Percentiles rank a stretch among this genome's conserved stretches.
Evolutionary conservation across 2,888 invertebrate genomes (phyloP).

Genomic region (Orchesellides sinensis): DNA sequence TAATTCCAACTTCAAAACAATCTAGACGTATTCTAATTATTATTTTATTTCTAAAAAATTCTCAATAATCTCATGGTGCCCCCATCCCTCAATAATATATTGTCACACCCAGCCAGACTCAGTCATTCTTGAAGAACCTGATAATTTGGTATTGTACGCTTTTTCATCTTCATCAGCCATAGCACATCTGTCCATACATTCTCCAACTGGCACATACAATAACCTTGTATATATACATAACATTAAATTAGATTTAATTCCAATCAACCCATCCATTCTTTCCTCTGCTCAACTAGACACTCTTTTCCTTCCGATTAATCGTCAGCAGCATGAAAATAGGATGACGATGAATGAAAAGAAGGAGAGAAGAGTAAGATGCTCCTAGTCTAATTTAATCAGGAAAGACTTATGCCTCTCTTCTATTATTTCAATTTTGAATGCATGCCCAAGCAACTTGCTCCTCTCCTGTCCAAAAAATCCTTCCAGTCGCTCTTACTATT

Average conservation of each 20-base stretch:
- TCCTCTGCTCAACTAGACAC: neutral
- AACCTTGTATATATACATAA: too few species aligned
- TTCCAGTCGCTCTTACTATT: neutral
- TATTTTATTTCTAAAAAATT: too few species aligned
- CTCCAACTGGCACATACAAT: neutral
- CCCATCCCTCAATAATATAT: neutral
- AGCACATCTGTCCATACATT: neutral
- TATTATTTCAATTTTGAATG: conserved; percentile 32
- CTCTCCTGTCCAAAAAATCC: neutral
- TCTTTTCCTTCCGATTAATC: conserved; percentile 10
- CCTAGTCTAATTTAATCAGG: conserved; percentile 32
- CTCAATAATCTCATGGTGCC: neutral
- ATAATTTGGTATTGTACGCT: neutral
- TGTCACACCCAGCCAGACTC: neutral
- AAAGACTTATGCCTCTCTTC: conserved; percentile 21
- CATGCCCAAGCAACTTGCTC: conserved; percentile 16
- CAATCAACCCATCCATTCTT: conserved; percentile 27
- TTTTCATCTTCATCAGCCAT: too few species aligned
- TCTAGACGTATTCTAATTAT: too few species aligned
- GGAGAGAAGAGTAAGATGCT: neutral
- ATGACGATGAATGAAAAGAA: neutral
- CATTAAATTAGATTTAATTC: conserved; percentile 37
- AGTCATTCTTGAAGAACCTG: neutral
- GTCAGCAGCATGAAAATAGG: too few species aligned
- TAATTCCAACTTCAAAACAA: too few species aligned